Conservation (phyloP, 2,888 invertebrate genomes). For the Phyto melanocephala region DNA sequence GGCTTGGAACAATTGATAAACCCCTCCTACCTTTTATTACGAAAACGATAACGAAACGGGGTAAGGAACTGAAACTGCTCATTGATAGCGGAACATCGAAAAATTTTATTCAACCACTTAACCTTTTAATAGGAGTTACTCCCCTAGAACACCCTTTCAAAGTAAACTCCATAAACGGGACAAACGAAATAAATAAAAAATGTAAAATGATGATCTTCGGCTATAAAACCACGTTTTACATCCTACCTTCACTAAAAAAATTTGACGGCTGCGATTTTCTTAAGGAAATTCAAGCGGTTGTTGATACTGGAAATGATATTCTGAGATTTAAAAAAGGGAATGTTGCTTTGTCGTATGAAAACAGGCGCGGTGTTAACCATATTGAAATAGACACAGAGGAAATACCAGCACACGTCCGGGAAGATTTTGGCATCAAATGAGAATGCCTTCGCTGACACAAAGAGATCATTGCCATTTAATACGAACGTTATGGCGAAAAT, state of each 20-base stretch:
- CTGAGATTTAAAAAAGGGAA: neutral
- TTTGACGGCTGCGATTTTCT: slow-evolving; percentile 52
- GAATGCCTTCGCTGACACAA: neutral
- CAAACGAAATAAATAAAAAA: slow-evolving; percentile 13
- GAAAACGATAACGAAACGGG: too few relatives aligned
- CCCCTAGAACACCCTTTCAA: slow-evolving; percentile 10
- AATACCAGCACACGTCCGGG: neutral
- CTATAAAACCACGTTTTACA: neutral
- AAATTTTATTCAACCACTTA: too few relatives aligned
- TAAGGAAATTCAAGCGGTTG: slow-evolving; percentile 9
- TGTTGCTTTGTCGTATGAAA: too few relatives aligned
- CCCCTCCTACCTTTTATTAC: too few relatives aligned
- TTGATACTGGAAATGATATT: neutral
- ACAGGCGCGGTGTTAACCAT: too few relatives aligned
- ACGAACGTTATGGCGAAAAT: neutral
- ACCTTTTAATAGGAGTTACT: too few relatives aligned
- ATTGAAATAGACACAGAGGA: neutral
- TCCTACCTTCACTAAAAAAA: neutral
- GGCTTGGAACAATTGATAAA: too few relatives aligned
- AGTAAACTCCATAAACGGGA: slow-evolving; percentile 45
- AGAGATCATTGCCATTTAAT: neutral
- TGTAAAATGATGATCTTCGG: slow-evolving; percentile 47
- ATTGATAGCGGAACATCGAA: too few relatives aligned
- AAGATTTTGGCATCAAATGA: neutral
- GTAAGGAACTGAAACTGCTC: too few relatives aligned